A percentile compares a stretch with the other conserved stretches of the same genome.
phyloP scores from a whole-genome alignment of 2,888 invertebrate species.

The Oxytorus armatus region DNA sequence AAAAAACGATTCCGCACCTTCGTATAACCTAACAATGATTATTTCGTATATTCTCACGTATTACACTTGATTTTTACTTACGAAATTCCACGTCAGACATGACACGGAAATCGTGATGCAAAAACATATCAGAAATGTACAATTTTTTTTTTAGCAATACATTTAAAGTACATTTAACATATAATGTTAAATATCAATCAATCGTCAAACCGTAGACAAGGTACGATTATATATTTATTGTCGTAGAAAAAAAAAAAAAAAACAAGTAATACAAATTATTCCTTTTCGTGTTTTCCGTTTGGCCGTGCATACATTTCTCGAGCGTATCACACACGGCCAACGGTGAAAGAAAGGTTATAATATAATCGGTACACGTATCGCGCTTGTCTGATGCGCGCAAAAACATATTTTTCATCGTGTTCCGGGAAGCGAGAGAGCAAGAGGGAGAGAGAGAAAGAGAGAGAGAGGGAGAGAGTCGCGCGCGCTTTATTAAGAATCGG shows the following conservation, averaged over 20 bases:
- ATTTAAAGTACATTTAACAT: too few species aligned
- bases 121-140: too few species aligned
- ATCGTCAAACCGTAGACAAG: too few species aligned
- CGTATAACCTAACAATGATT: neutral
- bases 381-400: conserved; percentile 78
- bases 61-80: neutral
- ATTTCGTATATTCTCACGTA: neutral
- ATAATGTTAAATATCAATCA: too few species aligned
- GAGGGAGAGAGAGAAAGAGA: conserved; percentile 16
- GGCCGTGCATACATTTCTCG: conserved; percentile 1
- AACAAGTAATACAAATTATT: conserved; percentile 3
- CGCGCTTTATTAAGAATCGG: conserved; percentile 72
- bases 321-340: conserved; percentile 18
- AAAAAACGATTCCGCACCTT: conserved; percentile 48
- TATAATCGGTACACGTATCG: conserved; percentile 83
- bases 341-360: conserved; percentile 73
- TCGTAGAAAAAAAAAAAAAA: neutral
- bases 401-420: conserved; percentile 82
- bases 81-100: neutral
- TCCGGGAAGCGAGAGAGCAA: conserved; percentile 76
- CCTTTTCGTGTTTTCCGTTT: neutral
- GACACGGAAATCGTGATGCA: neutral
- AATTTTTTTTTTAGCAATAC: too few species aligned
- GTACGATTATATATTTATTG: neutral
- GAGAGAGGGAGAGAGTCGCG: conserved; percentile 37